Conservation (phyloP, 2,113 vertebrate species). For the Micronycteris hirsuta region DNA sequence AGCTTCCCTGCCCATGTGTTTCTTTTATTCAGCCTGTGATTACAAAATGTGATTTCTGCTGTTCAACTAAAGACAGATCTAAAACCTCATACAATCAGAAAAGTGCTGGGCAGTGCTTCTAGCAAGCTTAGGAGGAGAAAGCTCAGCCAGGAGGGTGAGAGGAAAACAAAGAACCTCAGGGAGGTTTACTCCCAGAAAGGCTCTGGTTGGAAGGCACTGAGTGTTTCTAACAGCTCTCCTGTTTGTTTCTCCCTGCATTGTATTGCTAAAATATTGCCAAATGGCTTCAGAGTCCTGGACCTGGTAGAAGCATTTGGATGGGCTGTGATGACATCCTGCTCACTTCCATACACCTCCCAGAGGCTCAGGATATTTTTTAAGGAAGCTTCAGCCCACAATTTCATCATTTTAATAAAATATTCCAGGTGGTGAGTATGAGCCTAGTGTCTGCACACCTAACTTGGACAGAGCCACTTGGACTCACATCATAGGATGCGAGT, state of each 20-base stretch:
- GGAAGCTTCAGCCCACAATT: neutral
- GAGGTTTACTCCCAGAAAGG: neutral
- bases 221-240: neutral
- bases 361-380: neutral
- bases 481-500: neutral
- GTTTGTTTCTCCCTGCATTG: neutral
- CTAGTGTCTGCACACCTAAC: neutral
- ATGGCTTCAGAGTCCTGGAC: neutral
- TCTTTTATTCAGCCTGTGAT: neutral
- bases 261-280: neutral
- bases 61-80: neutral
- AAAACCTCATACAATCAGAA: neutral
- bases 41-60: conserved; percentile 8
- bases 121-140: neutral
- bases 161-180: neutral
- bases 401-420: neutral
- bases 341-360: too few species aligned
- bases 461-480: neutral
- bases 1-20: neutral
- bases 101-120: neutral
- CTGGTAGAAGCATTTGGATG: neutral
- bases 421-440: neutral
- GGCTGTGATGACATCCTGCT: neutral
- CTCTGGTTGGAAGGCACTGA: neutral
- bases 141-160: neutral